Evolutionary conservation across 2,797 vertebrate genomes (phyloP).

Genomic region (Esox masquinongy): DNA sequence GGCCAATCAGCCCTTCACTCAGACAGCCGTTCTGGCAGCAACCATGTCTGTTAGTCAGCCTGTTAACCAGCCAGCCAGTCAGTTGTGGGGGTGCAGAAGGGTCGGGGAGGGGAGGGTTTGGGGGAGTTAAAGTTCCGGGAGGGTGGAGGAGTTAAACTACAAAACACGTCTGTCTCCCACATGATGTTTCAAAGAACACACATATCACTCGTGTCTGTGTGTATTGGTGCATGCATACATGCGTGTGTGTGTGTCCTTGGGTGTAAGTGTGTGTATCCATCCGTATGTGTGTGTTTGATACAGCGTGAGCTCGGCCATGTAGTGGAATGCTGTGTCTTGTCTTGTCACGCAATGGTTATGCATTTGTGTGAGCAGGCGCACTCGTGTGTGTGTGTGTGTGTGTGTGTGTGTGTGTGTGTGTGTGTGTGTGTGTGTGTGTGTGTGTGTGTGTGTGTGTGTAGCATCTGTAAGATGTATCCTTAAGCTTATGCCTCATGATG

Average conservation of each 20-base stretch:
- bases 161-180: constrained; percentile 38
- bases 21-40: no score
- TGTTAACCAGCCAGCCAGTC: not conserved
- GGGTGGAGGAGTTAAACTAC: no score
- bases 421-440: constrained; percentile 3
- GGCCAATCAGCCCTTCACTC: no score
- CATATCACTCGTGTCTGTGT: not conserved
- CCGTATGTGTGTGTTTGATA: constrained; percentile 9
- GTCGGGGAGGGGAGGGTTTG: not conserved
- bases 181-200: constrained; percentile 28
- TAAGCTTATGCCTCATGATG: constrained; percentile 34
- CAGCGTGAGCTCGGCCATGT: constrained; percentile 2
- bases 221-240: not conserved
- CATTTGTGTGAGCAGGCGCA: constrained; percentile 11
- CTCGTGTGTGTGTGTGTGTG: constrained; percentile 9
- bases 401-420: not conserved
- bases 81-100: not conserved
- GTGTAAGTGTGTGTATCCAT: constrained; percentile 25
- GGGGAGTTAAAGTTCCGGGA: not conserved
- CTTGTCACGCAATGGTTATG: constrained; percentile 38
- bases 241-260: constrained; percentile 12
- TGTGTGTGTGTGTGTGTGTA: not conserved
- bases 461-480: constrained; percentile 40
- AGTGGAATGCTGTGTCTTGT: constrained; percentile 30
- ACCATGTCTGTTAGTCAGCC: no score